Base-by-base conservation (phyloP, 1,140 invertebrate species). In the Bombus confusus region DNA sequence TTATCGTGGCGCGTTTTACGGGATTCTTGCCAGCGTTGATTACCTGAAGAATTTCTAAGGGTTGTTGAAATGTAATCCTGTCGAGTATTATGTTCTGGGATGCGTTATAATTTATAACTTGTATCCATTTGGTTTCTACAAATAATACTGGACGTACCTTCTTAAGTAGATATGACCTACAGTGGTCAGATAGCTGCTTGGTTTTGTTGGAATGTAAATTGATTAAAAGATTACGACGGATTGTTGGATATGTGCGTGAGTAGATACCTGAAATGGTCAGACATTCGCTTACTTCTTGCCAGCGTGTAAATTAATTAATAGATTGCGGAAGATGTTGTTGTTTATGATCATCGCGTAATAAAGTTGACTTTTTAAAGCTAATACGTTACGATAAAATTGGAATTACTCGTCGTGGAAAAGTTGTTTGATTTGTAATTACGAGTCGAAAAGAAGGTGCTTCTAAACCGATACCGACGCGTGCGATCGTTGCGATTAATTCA, bases 1-100 rank as follows among this genome's bases (percentile, higher is more conserved):
- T 83, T 83, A 83, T 83, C 62, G 37, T 37, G 3, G 64, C 8
- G 6, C 39, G 64, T 68, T 68, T 68, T 18, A 31, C 64, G 64
- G n/a, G 13, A 66, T 66, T 66, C 64, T 52, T 62, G 64, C 64
- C 64, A n/a, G 2, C 28, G 47, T 37, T 25, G 66, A 68, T 68
- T 37, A 22, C 34, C 31, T 1, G 34, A 9, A 25, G 28, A 34
- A 39, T 34, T 28, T 9, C 34, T 34, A 18, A 69, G 3, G 15
- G 28, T 37, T 25, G 39, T n/a, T 37, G 47, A 72, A n/a, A 31
- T 18, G 18, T 13, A 37, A 6, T 39, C 37, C 22, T 5, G 28
- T 62, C 59, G 5, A 52, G 47, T 52, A 52, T 52, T 52, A 52
- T 8, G 47, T 52, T 52, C 28, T 62, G 12, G 10, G 1, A 28